Evolutionary conservation across 2,113 vertebrate species (phyloP).

Genomic region (Leptodactylus fuscus): DNA sequence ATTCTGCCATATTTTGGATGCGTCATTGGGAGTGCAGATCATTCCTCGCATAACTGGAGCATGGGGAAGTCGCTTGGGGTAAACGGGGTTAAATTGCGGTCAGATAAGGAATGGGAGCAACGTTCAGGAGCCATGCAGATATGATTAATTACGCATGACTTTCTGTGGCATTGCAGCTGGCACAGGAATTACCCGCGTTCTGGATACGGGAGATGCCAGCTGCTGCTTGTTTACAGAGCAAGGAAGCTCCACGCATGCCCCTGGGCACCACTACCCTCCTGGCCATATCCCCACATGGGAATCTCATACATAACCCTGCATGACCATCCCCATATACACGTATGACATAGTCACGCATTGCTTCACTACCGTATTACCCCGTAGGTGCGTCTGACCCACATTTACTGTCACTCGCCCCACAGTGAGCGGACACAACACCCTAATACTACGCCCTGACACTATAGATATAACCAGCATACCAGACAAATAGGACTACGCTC

Average conservation of each 20-base stretch:
- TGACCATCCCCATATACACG: too few relatives aligned
- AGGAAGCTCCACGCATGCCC: constrained; percentile 4
- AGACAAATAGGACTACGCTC: background rate
- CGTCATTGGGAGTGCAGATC: background rate
- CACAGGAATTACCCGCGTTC: constrained; percentile 28
- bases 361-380: too few relatives aligned
- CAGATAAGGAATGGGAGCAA: background rate
- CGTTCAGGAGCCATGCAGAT: constrained; percentile 7
- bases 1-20: background rate
- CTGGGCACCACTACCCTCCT: background rate
- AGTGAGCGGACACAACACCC: background rate
- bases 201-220: constrained; percentile 24
- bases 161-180: constrained; percentile 47
- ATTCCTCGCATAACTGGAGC: background rate
- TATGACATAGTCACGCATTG: background rate
- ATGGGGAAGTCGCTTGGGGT: background rate
- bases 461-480: background rate
- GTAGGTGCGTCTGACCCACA: too few relatives aligned
- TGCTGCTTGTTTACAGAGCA: constrained; percentile 46
- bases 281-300: background rate
- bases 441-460: background rate
- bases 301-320: background rate
- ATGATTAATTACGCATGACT: constrained; percentile 33
- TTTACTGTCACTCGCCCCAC: background rate
- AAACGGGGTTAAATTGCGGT: background rate